Percentiles rank a stretch among this genome's conserved stretches.
Evolutionary conservation across 23 tunicate species (phyloP).

Genomic region (Styela clava): DNA sequence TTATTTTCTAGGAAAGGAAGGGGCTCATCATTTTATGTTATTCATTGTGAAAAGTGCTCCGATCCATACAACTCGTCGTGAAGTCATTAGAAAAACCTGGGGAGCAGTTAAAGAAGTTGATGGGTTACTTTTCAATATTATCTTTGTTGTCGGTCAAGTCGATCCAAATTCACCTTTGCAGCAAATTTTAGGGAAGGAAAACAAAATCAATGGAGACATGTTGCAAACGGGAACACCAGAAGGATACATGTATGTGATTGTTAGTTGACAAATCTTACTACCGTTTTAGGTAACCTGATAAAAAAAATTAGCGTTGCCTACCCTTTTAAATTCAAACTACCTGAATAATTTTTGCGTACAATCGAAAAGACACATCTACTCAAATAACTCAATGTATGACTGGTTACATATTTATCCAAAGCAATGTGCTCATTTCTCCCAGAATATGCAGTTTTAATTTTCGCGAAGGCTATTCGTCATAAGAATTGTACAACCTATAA

Average conservation of each 20-base stretch:
- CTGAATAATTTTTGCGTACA: no score
- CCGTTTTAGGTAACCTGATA: no score
- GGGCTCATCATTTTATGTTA: slow-evolving; percentile 21
- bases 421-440: no score
- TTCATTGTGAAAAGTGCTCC: slow-evolving; percentile 61
- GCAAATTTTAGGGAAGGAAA: slow-evolving; percentile 24
- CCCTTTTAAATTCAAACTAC: no score
- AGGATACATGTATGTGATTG: slow-evolving; percentile 17
- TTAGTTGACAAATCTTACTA: not conserved
- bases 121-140: slow-evolving; percentile 8
- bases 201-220: slow-evolving; percentile 34
- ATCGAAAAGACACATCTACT: no score
- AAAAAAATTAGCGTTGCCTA: no score
- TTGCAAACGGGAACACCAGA: slow-evolving; percentile 37
- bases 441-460: no score
- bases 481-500: no score
- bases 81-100: slow-evolving; percentile 62
- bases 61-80: slow-evolving; percentile 27
- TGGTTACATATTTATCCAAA: no score
- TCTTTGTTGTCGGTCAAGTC: slow-evolving; percentile 41
- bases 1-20: slow-evolving; percentile 2
- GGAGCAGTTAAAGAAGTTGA: slow-evolving; percentile 34
- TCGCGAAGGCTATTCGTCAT: no score
- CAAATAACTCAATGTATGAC: no score
- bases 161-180: slow-evolving; percentile 8